Percentiles rank a stretch among this genome's conserved stretches.
Evolutionary conservation across 1,140 invertebrate species (phyloP).

Genomic region (Neocloeon triangulifer): DNA sequence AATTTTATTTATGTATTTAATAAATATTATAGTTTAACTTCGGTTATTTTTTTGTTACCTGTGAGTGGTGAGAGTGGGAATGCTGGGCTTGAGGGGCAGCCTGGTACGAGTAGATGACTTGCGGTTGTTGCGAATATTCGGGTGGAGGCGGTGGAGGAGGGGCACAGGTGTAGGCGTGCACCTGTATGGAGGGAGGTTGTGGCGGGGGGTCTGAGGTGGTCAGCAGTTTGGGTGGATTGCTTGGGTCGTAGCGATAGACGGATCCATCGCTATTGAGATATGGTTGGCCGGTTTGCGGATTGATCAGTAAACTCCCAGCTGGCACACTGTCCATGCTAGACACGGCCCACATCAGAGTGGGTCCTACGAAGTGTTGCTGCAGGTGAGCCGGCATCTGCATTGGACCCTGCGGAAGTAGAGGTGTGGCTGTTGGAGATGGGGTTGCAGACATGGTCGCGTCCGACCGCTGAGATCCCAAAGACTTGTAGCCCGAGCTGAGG

Average conservation of each 20-base stretch:
- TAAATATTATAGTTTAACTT: no score
- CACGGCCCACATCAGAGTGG: conserved; percentile 57
- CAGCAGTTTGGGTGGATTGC: conserved; percentile 27
- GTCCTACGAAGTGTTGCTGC: conserved; percentile 10
- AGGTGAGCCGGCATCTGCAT: conserved; percentile 8
- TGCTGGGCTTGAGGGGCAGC: no score
- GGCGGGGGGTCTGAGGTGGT: conserved; percentile 1
- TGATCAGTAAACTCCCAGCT: conserved; percentile 62
- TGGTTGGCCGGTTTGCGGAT: conserved; percentile 48
- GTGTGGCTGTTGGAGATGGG: conserved; percentile 29
- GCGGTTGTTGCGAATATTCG: no score
- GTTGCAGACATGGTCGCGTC: conserved; percentile 34
- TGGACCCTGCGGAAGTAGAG: conserved; percentile 15
- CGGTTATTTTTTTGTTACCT: no score
- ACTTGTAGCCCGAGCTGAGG: conserved; percentile 58
- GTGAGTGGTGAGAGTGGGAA: no score
- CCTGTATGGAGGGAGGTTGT: no score
- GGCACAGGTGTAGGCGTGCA: no score
- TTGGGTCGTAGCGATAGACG: conserved; percentile 48
- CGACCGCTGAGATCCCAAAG: conserved; percentile 44
- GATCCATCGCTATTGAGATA: conserved; percentile 40
- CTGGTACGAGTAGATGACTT: no score
- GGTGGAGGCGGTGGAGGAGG: no score
- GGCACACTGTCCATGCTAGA: conserved; percentile 61
- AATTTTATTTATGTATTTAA: no score